These are phyloP conservation scores for Chrysolina haemoptera DNA, from an alignment of 2,888 invertebrate species.

Conservation along the genomic window DNA sequence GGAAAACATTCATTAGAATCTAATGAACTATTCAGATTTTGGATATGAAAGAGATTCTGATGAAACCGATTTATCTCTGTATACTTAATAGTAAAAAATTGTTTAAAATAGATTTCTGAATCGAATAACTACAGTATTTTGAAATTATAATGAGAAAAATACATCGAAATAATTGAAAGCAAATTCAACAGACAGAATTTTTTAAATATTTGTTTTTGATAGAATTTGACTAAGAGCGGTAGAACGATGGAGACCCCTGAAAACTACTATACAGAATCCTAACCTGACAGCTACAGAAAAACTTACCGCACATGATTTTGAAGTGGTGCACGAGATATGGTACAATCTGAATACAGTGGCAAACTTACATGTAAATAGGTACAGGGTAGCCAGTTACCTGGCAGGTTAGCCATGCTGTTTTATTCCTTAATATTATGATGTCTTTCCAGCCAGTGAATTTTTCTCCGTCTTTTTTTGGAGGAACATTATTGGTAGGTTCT, in stretches of 20 bases:
- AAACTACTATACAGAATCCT: not conserved
- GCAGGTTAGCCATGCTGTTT: slow-evolving; percentile 77
- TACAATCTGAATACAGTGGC: not conserved
- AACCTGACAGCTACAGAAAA: not conserved
- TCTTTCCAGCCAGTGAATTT: slow-evolving; percentile 75
- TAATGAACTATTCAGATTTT: no score
- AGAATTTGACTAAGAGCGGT: not conserved
- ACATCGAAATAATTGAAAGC: no score
- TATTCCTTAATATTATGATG: slow-evolving; percentile 71
- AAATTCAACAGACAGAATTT: no score
- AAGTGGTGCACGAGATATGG: not conserved
- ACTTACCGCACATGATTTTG: not conserved
- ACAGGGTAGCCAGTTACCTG: slow-evolving; percentile 73
- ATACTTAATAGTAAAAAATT: no score
- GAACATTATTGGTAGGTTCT: slow-evolving; percentile 77
- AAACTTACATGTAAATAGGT: slow-evolving; percentile 66
- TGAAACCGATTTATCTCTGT: no score
- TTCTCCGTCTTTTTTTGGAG: slow-evolving; percentile 76
- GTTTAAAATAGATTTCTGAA: no score
- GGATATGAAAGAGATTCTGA: no score
- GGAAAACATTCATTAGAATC: no score
- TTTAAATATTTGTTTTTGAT: not conserved
- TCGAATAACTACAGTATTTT: no score
- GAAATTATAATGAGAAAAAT: no score
- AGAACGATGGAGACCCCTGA: not conserved